These are phyloP conservation scores for Magallana nippona DNA, from an alignment of 2,888 invertebrate genomes.

Conservation along the genomic window DNA sequence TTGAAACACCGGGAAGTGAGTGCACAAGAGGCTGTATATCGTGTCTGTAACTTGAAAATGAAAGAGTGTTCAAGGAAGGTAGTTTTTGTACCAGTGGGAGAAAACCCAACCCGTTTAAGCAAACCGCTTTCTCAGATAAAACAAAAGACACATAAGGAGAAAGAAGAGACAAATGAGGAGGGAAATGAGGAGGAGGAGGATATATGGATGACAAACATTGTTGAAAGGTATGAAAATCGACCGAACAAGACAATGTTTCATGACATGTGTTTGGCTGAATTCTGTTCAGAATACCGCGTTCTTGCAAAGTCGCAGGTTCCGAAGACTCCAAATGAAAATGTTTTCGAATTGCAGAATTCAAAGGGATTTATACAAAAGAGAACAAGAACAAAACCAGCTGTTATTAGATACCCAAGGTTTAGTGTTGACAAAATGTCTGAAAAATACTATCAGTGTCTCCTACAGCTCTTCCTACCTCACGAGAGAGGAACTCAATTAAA, in stretches of 20 bases:
- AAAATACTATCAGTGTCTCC: constrained; percentile 35
- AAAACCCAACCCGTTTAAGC: constrained; percentile 42
- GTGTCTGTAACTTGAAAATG: constrained; percentile 45
- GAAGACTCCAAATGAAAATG: constrained; percentile 24
- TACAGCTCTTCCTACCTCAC: constrained; percentile 40
- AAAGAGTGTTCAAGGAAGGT: constrained; percentile 49
- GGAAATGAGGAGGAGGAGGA: background rate
- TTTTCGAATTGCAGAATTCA: constrained; percentile 31
- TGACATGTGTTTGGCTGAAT: constrained; percentile 47
- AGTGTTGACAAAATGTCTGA: constrained; percentile 21
- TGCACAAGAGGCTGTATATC: constrained; percentile 50
- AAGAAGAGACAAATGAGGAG: background rate
- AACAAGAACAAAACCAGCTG: constrained; percentile 29
- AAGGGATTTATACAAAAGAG: constrained; percentile 31
- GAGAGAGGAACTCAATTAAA: constrained; percentile 36
- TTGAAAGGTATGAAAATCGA: constrained; percentile 48
- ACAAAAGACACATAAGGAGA: background rate
- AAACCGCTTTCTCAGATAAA: constrained; percentile 36
- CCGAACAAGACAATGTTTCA: constrained; percentile 43
- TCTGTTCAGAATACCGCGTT: constrained; percentile 50
- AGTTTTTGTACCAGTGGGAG: constrained; percentile 46
- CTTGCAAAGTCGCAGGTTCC: constrained; percentile 35
- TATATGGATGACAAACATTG: constrained; percentile 46
- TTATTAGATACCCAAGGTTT: constrained; percentile 26
- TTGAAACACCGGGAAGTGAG: constrained; percentile 50